Evolutionary conservation across 64 coral and sea anemone species (phyloP).

Genomic region (Porites australiensis): DNA sequence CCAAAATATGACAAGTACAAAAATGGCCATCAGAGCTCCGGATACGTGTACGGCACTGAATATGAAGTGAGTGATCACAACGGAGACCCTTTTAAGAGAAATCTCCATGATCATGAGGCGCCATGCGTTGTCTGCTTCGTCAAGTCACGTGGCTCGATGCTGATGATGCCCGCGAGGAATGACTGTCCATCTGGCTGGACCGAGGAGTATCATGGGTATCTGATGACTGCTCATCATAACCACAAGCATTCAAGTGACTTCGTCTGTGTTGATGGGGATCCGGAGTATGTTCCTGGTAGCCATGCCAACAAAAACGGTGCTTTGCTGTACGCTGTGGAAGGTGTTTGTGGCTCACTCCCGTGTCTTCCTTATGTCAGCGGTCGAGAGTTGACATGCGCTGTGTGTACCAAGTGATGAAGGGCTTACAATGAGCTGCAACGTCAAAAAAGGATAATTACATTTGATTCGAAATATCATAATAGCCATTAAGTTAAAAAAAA

Average conservation of each 20-base stretch:
- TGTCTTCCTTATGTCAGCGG: constrained; percentile 15
- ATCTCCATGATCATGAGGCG: constrained; percentile 22
- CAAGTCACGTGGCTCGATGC: constrained; percentile 19
- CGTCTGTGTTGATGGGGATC: constrained; percentile 60
- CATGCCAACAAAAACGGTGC: constrained; percentile 11
- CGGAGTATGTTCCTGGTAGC: constrained; percentile 34
- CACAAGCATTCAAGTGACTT: constrained; percentile 24
- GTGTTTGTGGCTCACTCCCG: constrained; percentile 21
- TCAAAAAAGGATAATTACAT: no score
- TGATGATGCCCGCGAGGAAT: constrained; percentile 68
- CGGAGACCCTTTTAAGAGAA: background rate
- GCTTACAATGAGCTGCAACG: no score
- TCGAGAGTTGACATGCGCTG: constrained; percentile 52
- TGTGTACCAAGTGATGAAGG: background rate
- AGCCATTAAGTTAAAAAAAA: no score
- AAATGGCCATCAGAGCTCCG: constrained; percentile 4
- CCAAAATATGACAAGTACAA: constrained; percentile 49
- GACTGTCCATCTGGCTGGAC: constrained; percentile 68
- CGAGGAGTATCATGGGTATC: constrained; percentile 52
- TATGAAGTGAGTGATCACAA: constrained; percentile 5
- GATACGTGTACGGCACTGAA: constrained; percentile 34
- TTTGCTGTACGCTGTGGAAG: constrained; percentile 61
- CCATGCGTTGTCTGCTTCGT: constrained; percentile 56
- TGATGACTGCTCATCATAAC: constrained; percentile 19
- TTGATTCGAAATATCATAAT: no score